A percentile compares a stretch with the other conserved stretches of the same genome.
Evolutionary conservation across 2,113 vertebrate genomes (phyloP).

Genomic region (Lepus americanus): DNA sequence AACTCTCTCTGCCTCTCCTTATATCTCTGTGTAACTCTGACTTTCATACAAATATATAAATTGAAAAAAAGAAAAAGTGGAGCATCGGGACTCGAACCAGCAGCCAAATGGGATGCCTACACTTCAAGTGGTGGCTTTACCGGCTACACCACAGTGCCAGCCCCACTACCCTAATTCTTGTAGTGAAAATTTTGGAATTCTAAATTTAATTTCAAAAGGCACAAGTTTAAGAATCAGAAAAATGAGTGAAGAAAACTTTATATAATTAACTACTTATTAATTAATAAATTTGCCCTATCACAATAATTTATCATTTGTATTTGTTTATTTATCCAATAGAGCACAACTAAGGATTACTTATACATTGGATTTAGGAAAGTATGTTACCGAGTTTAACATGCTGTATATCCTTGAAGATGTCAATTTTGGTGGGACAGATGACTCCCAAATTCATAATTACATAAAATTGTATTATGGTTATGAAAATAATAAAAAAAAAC

Average conservation of each 20-base stretch:
- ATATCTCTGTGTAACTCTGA: no score
- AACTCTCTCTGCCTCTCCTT: no score
- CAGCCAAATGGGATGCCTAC: no score
- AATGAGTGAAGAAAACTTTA: neutral
- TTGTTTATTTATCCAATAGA: neutral
- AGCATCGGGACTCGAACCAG: no score
- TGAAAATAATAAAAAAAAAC: slow-evolving; percentile 10
- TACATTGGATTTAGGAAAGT: neutral
- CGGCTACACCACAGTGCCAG: no score
- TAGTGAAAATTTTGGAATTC: neutral
- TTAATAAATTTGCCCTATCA: neutral
- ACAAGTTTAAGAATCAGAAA: neutral
- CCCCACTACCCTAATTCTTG: neutral
- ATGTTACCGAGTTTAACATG: neutral
- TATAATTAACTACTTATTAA: neutral
- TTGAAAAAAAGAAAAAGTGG: no score
- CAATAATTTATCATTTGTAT: neutral
- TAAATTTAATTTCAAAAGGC: slow-evolving; percentile 10
- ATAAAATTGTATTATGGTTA: neutral
- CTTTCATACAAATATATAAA: no score
- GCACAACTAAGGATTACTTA: neutral
- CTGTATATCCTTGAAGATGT: neutral
- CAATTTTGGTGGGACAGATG: neutral
- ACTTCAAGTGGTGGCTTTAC: no score
- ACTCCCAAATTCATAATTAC: neutral